A percentile compares a stretch with the other conserved stretches of the same genome.
Evolutionary conservation across 2,888 invertebrate species (phyloP).

Genomic region (Ormyrus thymus): DNA sequence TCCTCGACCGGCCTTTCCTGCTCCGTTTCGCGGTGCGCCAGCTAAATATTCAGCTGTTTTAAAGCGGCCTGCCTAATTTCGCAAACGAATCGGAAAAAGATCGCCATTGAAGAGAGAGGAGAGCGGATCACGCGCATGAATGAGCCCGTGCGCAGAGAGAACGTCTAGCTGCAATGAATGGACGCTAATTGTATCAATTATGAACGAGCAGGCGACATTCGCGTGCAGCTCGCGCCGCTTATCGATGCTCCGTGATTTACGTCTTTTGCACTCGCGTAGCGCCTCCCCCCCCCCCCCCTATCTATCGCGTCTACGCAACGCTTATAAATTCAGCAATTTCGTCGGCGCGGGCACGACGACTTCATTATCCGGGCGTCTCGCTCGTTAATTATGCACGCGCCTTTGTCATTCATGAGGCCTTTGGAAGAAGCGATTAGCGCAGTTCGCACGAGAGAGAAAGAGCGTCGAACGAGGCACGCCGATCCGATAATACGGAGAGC

Average conservation of each 20-base stretch:
- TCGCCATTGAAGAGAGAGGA: too few relatives aligned
- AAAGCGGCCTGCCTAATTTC: too few relatives aligned
- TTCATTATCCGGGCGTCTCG: conserved; percentile 49
- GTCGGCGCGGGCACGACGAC: conserved; percentile 45
- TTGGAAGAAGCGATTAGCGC: conserved; percentile 52
- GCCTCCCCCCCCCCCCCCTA: conserved; percentile 25
- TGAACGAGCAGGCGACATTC: conserved; percentile 5
- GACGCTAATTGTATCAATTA: conserved; percentile 43
- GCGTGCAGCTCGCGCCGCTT: conserved; percentile 17
- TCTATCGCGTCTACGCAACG: background rate
- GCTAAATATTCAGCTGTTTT: too few relatives aligned
- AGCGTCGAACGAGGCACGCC: background rate
- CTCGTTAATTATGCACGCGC: conserved; percentile 56
- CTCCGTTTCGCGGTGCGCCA: too few relatives aligned
- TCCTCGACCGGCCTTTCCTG: too few relatives aligned
- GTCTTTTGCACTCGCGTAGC: conserved; percentile 21
- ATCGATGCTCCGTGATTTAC: conserved; percentile 45
- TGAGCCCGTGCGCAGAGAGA: too few relatives aligned
- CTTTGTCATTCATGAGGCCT: conserved; percentile 57
- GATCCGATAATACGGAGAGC: background rate
- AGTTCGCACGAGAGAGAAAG: conserved; percentile 11
- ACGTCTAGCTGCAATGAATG: background rate
- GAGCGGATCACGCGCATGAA: too few relatives aligned
- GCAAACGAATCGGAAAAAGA: too few relatives aligned
- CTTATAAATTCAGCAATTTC: conserved; percentile 39